Percentiles rank a stretch among this genome's conserved stretches.
These are phyloP conservation scores for Allophyes oxyacanthae DNA, from an alignment of 2,888 invertebrate species.

Conservation along the genomic window DNA sequence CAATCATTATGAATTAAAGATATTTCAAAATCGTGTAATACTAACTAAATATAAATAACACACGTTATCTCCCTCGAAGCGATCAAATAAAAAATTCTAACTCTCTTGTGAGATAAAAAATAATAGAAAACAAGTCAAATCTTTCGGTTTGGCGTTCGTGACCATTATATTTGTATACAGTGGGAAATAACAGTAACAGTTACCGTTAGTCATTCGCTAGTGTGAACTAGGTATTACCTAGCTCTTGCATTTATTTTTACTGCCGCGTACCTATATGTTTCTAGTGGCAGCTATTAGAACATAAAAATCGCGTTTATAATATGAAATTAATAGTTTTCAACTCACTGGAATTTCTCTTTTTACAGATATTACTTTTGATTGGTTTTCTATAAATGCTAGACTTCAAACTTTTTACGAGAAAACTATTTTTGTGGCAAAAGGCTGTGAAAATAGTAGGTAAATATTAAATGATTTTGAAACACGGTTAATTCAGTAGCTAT, in stretches of 20 bases:
- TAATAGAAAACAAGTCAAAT: constrained; percentile 57
- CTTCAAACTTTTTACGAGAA: constrained; percentile 18
- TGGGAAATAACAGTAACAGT: constrained; percentile 54
- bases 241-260: constrained; percentile 53
- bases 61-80: constrained; percentile 33
- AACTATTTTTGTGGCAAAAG: constrained; percentile 9
- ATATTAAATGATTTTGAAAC: no score
- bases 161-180: constrained; percentile 59
- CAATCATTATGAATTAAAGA: constrained; percentile 28
- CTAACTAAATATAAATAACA: constrained; percentile 31
- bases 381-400: constrained; percentile 6
- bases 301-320: constrained; percentile 44
- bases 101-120: constrained; percentile 45
- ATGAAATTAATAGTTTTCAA: constrained; percentile 45
- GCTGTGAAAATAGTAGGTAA: no score
- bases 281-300: constrained; percentile 35
- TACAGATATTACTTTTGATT: constrained; percentile 30
- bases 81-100: constrained; percentile 46
- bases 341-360: constrained; percentile 50
- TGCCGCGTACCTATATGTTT: constrained; percentile 25
- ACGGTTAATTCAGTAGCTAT: no score
- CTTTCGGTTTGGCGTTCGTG: constrained; percentile 49
- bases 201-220: constrained; percentile 55
- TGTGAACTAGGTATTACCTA: constrained; percentile 60
- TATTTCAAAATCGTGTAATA: constrained; percentile 13